Evolutionary conservation across 1,140 invertebrate species (phyloP), one percentile per base, ranked within the genome.

Genomic region (Aphis gossypii): DNA sequence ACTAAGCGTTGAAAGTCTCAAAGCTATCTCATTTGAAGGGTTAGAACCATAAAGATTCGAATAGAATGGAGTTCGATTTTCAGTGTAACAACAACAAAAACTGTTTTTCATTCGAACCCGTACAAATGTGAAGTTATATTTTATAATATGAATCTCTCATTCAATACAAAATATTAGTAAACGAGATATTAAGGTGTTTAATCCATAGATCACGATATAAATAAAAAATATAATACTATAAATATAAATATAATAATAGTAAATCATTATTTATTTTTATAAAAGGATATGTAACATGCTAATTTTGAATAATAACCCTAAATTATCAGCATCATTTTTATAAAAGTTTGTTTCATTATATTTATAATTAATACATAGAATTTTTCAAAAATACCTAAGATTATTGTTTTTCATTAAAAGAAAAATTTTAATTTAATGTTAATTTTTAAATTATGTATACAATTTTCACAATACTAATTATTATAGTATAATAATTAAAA

Each of bases 21-120:
- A n/a, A 54, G 48, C 9, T 20, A 88, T 88, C n/a, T 88, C 30
- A 88, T 54, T 51, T 38, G 44, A 87, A 87, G 86, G 86, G 86
- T 87, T 48, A 4, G 23, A 8, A 51, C 20, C 8, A 11, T 88
- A 88, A 54, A 51, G 87, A 88, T 54, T 35, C n/a, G 86, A 88
- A 35, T 88, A n/a, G 9, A 86, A 86, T 48, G 41, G 20, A 35
- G 20, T 88, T 54, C 8, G 87, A 51, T 87, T 87, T 48, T 8
- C 84, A n/a, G 30, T 87, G 23, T n/a, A 88, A 54, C 30, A 88
- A 88, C 20, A 38, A 90, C n/a, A 56, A 56, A 60, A 60, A 41
- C 14, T 9, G 25, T 41, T 60, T 60, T 30, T 38, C 18, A 35
- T 25, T 90, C 23, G 30, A 90, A 54, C 11, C 18, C 46, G 46